Evolutionary conservation across 2,888 invertebrate species (phyloP), one percentile per base, ranked within the genome.

Genomic region (Disparrhopalites patrizii): DNA sequence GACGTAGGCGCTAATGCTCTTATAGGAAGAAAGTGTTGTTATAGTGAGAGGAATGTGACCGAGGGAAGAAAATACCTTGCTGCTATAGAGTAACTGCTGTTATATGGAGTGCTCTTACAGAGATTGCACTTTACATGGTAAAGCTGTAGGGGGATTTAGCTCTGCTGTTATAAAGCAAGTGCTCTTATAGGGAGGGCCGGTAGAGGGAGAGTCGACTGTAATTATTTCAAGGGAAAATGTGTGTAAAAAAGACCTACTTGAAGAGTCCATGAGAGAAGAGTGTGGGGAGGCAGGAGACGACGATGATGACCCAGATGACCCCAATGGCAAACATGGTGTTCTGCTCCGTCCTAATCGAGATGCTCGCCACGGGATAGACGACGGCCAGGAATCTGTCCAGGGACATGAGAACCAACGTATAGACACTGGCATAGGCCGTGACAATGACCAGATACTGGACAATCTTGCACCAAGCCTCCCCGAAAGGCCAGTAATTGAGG

Each of bases 351-450:
- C 93, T 83, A 72, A 91, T 78, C 0, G 89, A 87, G 86, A 92
- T 92, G 57, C 92, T 91, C 0, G 88, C 85, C 73, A 95, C 90
- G 3, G 95, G 94, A 79, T 93, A 92, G 1, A 94, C 94, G 1
- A 96, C 95, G 31, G 95, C 95, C 79, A 96, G 84, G 78, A 91
- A 96, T 71, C 85, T 78, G 80, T 96, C 95, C 65, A 94, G 81
- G 5, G 93, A 93, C 94, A 96, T 95, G 70, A 95, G 84, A 1
- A 95, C 93, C 55, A 96, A 82, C 0, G 94, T 95, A 81, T 94
- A 95, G 4, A 95, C 93, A 76, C 93, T 93, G 64, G 91, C 92
- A 78, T 93, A 94, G 30, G 93, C 94, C 27, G 93, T 93, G 40
- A 93, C 93, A 67, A 92, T 91, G 73, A 92, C 91, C 78, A 93